Evolutionary conservation across 2,888 invertebrate genomes (phyloP), one percentile per base, ranked within the genome.

Genomic region (Lutraria lutraria): DNA sequence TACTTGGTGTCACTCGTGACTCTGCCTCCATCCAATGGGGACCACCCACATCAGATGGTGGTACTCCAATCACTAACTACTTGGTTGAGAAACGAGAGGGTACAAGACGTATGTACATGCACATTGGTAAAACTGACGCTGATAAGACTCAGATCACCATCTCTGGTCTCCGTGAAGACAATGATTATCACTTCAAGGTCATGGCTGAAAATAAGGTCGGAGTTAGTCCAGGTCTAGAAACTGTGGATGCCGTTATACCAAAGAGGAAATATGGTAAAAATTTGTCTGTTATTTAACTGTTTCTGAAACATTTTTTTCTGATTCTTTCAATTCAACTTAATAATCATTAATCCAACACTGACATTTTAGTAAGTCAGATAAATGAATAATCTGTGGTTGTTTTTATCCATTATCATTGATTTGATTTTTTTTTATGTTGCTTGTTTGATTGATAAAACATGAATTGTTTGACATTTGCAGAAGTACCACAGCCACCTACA

Each of bases 141-240:
- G 93, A 93, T 79, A 89, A 91, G 43, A 94, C 93, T 21, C 92
- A 92, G 79, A 92, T 94, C 81, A 94, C 93, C 52, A 92, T 94
- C 43, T 90, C 94, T n/a, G 94, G 98, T 96, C 97, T 99, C 89
- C 97, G 98, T 93, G 98, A 98, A 96, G 98, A 98, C 95, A 97
- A 97, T 53, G 98, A 98, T 95, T 99, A 99, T 96, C 97, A 98
- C 97, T 98, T 99, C 97, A 97, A 98, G 92, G 98, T 99, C 53
- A 98, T 98, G 95, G 99, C 99, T 1, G 98, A 98, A 93, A 99
- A 99, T 97, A 98, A 98, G 25, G 97, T 98, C 89, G 99, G 99
- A 29, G 93, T 93, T 84, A 98, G 98, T 81, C 98, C 98, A 93
- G 98, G 98, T 25, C 97, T 98, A 81, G 98, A 98, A 96, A 98